Percentiles rank a stretch among this genome's conserved stretches.
Evolutionary conservation across 2,113 vertebrate genomes (phyloP).

Genomic region (Calidris pygmaea): DNA sequence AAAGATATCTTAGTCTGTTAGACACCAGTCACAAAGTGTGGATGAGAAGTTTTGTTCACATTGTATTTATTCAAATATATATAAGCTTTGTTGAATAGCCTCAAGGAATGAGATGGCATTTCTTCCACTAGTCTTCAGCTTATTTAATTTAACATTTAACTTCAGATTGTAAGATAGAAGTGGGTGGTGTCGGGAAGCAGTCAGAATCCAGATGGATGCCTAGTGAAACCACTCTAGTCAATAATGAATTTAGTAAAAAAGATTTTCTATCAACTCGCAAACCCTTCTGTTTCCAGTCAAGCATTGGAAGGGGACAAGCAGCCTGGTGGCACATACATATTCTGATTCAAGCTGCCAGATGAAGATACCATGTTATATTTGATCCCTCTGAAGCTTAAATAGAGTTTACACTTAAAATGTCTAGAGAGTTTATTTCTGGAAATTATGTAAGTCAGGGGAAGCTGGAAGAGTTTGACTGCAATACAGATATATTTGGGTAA

Average conservation of each 20-base stretch:
- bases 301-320: neutral
- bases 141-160: slow-evolving; percentile 12
- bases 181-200: slow-evolving; percentile 27
- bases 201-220: slow-evolving; percentile 17
- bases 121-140: neutral
- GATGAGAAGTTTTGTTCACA: neutral
- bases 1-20: neutral
- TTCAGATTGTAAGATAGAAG: slow-evolving; percentile 9
- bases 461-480: neutral
- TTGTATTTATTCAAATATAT: neutral
- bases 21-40: neutral
- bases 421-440: slow-evolving; percentile 31
- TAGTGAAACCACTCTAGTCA: slow-evolving; percentile 12
- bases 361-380: slow-evolving; percentile 6
- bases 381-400: neutral
- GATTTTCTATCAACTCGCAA: neutral
- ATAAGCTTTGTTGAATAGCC: neutral
- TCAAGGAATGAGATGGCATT: neutral
- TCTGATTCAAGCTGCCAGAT: neutral
- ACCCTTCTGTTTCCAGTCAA: slow-evolving; percentile 43
- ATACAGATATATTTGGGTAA: neutral
- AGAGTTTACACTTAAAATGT: neutral
- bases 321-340: neutral
- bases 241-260: slow-evolving; percentile 46
- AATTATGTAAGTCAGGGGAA: neutral